Evolutionary conservation across 53 echinoderm and acorn worm genomes (phyloP).

Genomic region (Crossaster papposus): DNA sequence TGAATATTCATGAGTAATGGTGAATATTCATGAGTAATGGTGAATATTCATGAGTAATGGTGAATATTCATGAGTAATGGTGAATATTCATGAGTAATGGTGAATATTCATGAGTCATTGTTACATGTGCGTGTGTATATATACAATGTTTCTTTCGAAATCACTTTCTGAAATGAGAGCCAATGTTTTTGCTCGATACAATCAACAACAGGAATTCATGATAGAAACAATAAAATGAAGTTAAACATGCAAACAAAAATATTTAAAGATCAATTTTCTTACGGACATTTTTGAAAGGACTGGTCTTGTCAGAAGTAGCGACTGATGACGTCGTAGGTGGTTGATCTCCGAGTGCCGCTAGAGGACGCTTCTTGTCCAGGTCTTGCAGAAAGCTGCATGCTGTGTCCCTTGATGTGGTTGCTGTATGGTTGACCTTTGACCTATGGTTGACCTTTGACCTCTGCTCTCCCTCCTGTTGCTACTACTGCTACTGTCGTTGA

Average conservation of each 20-base stretch:
- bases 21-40: no score
- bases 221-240: no score
- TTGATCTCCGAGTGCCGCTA: neutral
- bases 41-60: no score
- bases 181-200: no score
- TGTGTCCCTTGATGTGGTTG: neutral
- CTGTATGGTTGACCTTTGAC: neutral
- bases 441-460: neutral
- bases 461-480: neutral
- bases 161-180: no score
- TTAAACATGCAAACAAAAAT: neutral
- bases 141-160: no score
- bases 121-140: no score
- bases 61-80: no score
- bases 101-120: no score
- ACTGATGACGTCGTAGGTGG: neutral
- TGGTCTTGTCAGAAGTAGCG: neutral
- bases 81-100: no score
- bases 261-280: neutral
- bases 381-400: neutral
- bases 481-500: neutral
- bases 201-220: no score
- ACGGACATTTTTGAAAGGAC: neutral
- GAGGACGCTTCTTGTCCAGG: neutral
- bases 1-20: no score